phyloP scores from a whole-genome alignment of 2,797 vertebrate genomes.

The Chanos chanos region DNA sequence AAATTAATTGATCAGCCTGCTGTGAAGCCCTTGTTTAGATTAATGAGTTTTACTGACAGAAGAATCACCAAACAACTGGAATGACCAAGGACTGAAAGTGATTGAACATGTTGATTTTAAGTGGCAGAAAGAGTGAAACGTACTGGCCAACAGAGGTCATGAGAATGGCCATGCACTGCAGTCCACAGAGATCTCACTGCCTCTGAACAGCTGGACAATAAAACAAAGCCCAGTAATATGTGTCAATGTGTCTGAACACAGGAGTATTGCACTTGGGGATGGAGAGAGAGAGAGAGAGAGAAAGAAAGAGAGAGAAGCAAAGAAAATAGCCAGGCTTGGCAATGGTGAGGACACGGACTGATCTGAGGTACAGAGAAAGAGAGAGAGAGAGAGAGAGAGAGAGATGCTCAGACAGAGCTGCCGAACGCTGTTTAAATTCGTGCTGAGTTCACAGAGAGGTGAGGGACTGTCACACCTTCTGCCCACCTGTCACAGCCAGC shows the following conservation, averaged over 20 bases:
- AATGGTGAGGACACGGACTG: background rate
- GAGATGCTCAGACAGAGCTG: slow-evolving; percentile 11
- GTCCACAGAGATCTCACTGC: no score
- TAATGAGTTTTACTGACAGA: no score
- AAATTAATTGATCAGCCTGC: no score
- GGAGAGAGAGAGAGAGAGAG: background rate
- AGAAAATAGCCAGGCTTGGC: background rate
- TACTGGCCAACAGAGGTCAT: no score
- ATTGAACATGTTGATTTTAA: no score
- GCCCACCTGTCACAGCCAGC: slow-evolving; percentile 55
- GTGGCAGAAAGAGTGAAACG: no score
- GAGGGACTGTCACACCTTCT: slow-evolving; percentile 49
- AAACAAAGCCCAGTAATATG: background rate
- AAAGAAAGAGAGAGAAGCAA: background rate
- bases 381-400: background rate
- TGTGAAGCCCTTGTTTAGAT: no score
- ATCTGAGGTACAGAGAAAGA: background rate
- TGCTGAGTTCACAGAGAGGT: slow-evolving; percentile 43
- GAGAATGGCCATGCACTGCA: no score
- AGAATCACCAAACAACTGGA: no score
- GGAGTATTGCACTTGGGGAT: no score
- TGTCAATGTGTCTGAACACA: background rate
- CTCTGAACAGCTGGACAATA: no score
- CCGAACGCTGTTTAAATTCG: slow-evolving; percentile 50
- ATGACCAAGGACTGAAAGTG: no score